phyloP scores from a whole-genome alignment of 2,888 invertebrate species.

The Esperia sulphurella region DNA sequence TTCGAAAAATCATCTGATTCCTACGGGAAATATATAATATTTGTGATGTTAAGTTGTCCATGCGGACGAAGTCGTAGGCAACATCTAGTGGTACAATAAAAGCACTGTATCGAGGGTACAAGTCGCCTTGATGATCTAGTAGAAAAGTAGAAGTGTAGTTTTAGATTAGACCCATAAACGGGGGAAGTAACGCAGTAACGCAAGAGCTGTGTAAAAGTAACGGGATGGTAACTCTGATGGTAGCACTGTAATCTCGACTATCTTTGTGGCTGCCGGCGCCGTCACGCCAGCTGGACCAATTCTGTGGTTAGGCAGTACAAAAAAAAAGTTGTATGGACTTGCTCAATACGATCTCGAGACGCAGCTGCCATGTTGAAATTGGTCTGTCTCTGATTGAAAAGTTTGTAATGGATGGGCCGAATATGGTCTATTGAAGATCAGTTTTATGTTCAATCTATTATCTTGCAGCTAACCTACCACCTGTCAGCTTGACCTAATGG shows the following conservation, averaged over 20 bases:
- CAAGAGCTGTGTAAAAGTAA: slow-evolving; percentile 17
- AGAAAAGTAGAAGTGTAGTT: no score
- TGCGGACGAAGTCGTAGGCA: no score
- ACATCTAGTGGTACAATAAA: no score
- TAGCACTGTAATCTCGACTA: slow-evolving; percentile 39
- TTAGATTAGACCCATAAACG: background rate
- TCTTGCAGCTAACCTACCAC: no score
- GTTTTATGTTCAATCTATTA: no score
- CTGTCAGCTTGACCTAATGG: no score
- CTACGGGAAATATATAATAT: no score
- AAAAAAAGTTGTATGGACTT: slow-evolving; percentile 22
- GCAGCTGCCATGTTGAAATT: slow-evolving; percentile 4
- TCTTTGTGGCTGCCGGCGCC: slow-evolving; percentile 28
- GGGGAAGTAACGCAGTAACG: background rate
- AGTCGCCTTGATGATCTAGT: no score
- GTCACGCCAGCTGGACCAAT: slow-evolving; percentile 48
- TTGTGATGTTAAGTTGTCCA: no score
- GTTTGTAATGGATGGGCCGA: background rate
- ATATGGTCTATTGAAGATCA: no score
- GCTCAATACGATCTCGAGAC: slow-evolving; percentile 1
- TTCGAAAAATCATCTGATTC: no score
- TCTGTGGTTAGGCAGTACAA: slow-evolving; percentile 35
- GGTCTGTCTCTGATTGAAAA: background rate
- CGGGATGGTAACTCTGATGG: slow-evolving; percentile 36
- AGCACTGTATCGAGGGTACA: no score